phyloP scores from a whole-genome alignment of 2,888 invertebrate genomes.

The Hypolimnas misippus region DNA sequence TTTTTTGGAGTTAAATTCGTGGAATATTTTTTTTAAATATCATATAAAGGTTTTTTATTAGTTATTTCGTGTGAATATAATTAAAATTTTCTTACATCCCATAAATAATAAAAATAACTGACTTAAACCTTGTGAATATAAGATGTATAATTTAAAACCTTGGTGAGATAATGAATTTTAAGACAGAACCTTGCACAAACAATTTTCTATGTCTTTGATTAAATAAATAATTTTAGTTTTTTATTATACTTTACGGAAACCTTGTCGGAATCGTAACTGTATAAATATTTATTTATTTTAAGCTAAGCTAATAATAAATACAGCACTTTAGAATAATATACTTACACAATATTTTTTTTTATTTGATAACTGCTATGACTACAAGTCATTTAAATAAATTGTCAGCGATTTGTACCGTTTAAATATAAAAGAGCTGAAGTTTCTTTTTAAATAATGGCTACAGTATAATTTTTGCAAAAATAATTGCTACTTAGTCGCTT shows the following conservation, averaged over 20 bases:
- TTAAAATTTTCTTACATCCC: too few species aligned
- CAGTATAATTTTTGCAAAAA: slow-evolving; percentile 32
- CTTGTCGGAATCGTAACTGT: background rate
- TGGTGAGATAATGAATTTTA: slow-evolving; percentile 4
- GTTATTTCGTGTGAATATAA: background rate
- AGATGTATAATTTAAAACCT: background rate
- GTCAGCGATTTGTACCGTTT: background rate
- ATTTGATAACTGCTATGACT: background rate
- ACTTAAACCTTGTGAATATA: slow-evolving; percentile 7
- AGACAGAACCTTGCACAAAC: background rate
- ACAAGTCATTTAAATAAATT: slow-evolving; percentile 2
- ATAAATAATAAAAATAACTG: slow-evolving; percentile 2
- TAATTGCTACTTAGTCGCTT: slow-evolving; percentile 29
- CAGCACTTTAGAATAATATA: background rate
- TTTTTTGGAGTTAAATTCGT: background rate
- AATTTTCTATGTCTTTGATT: background rate
- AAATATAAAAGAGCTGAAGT: slow-evolving; percentile 5
- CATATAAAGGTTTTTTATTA: background rate
- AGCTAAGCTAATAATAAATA: background rate
- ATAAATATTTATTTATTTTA: background rate
- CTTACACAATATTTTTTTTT: background rate
- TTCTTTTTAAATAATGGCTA: slow-evolving; percentile 13
- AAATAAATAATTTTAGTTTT: background rate
- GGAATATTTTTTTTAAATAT: background rate
- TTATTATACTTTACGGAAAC: background rate